Evolutionary conservation across 2,113 vertebrate genomes (phyloP), one percentile per base, ranked within the genome.

Genomic region (Sclerurus mexicanus): DNA sequence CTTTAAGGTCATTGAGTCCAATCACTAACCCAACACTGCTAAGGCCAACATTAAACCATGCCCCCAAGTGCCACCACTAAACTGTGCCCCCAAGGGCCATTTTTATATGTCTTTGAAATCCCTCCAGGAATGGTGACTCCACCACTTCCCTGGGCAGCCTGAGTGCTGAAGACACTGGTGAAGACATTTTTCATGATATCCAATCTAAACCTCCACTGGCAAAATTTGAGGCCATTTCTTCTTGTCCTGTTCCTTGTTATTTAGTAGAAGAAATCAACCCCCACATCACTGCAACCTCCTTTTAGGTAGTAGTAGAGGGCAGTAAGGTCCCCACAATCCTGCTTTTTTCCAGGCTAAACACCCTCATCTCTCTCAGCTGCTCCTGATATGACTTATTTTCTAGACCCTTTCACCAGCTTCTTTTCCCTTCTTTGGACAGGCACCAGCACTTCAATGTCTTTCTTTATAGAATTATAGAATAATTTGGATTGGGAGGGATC

Each of bases 351-450:
- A 47, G 9, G 18, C 7, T 20, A 40, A 67, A 16, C 6, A 40
- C 31, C 3, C 5, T 10, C 14, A 16, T 22, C 24, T 53, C 24
- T 39, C 25, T 79, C 24, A 53, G 12, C 17, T 19, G 1, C 7
- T 46, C 11, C 9, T 19, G 14, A 39, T 35, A 25, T 27, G 28
- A 23, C 14, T 50, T 67, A 19, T 7, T 27, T 31, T 60, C 39
- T 31, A 49, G n/a, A 46, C 21, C 8, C 18, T 79, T 52, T 59
- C 42, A 40, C 30, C 52, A 85, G 14, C 21, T 59, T 52, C 5
- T 27, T 40, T 52, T 46, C 44, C 22, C 39, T 47, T 42, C 68
- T 60, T 8, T 62, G 40, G 25, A 67, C 22, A 20, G 0, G 0
- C 10, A 60, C n/a, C 30, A 80, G 15, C 15, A 17, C 22, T 21